Conservation (phyloP, 2,888 invertebrate genomes). For the Macrophya alboannulata region DNA sequence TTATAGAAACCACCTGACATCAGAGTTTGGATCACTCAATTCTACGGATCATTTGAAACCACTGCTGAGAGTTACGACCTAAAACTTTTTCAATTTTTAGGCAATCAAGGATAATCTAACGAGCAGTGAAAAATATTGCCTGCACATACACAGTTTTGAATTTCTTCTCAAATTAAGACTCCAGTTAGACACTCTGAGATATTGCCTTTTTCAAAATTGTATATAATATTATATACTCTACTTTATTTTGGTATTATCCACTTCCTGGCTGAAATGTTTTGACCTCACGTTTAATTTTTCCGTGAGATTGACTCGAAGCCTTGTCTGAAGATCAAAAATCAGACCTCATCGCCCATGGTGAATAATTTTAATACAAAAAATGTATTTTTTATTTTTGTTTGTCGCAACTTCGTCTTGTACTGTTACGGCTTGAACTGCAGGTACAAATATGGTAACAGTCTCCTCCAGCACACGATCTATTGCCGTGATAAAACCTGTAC, state of each 20-base stretch:
- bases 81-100: background rate
- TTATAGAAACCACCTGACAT: background rate
- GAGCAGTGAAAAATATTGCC: background rate
- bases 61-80: background rate
- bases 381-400: background rate
- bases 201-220: too few species aligned
- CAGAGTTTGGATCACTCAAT: background rate
- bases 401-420: background rate
- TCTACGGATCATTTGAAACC: background rate
- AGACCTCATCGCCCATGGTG: too few species aligned
- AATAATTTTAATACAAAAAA: background rate
- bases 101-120: background rate
- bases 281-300: background rate
- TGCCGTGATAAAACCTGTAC: conserved; percentile 15
- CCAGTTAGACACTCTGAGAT: too few species aligned
- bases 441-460: conserved; percentile 28
- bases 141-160: background rate
- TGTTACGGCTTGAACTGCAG: background rate
- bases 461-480: conserved; percentile 21
- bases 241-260: background rate
- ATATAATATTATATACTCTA: background rate
- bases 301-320: background rate
- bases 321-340: background rate
- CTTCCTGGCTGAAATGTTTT: background rate
- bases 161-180: background rate